phyloP scores from a whole-genome alignment of 2,113 vertebrate genomes.

The Romanogobio albipinnatus region DNA sequence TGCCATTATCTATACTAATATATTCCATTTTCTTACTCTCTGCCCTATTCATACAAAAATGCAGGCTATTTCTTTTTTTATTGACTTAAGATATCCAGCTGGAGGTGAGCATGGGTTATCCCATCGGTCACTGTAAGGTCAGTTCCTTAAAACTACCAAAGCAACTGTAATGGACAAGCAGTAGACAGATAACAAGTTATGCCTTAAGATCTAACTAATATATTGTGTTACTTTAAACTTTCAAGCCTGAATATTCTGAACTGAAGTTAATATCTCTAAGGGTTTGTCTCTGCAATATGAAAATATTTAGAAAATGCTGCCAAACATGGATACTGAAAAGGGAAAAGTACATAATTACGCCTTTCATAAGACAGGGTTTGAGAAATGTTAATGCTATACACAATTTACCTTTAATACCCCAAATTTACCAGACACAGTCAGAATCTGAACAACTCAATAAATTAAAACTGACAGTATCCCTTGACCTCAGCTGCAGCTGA shows the following conservation, averaged over 20 bases:
- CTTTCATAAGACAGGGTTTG: neutral
- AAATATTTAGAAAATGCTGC: neutral
- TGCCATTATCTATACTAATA: neutral
- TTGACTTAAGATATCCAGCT: neutral
- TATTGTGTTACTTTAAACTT: neutral
- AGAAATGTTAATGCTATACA: neutral
- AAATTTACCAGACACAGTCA: neutral
- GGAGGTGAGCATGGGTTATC: neutral
- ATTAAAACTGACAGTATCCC: slow-evolving; percentile 1
- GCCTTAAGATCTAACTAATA: neutral
- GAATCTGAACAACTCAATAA: neutral
- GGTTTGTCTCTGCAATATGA: neutral
- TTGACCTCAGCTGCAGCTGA: neutral
- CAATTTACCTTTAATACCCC: neutral
- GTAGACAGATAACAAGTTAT: neutral
- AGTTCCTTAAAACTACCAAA: neutral
- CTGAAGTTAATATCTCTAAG: neutral
- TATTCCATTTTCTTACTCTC: neutral
- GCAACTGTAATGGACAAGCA: neutral
- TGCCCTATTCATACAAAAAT: neutral
- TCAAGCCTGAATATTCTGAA: neutral
- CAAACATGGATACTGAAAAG: neutral
- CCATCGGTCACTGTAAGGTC: neutral
- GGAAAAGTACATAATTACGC: neutral
- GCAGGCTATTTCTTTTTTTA: neutral